Evolutionary conservation across 2,113 vertebrate species (phyloP).

Genomic region (Hassar affinis): DNA sequence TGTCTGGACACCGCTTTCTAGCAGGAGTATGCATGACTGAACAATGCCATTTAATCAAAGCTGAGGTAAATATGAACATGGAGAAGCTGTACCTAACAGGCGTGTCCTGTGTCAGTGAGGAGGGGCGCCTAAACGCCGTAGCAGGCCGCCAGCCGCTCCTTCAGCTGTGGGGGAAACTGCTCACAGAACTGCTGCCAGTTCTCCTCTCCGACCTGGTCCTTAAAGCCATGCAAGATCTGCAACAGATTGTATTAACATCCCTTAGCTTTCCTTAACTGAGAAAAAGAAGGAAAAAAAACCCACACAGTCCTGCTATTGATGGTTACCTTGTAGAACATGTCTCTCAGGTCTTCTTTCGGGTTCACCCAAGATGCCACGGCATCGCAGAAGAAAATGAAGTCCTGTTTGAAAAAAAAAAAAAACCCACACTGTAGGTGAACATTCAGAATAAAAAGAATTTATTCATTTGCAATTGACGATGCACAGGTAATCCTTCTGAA

Average conservation of each 20-base stretch:
- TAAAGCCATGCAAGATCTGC: constrained; percentile 92
- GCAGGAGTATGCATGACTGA: background rate
- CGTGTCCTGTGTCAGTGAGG: constrained; percentile 61
- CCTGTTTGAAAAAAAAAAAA: constrained; percentile 67
- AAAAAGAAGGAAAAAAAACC: background rate
- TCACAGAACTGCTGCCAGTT: constrained; percentile 95
- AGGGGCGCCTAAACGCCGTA: constrained; percentile 81
- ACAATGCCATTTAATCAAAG: too few relatives aligned
- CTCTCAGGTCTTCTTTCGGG: constrained; percentile 89
- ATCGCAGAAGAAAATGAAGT: constrained; percentile 95
- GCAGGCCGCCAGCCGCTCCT: constrained; percentile 88
- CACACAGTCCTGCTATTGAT: too few relatives aligned
- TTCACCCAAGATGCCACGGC: constrained; percentile 94
- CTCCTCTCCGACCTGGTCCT: constrained; percentile 90
- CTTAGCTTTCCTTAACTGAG: background rate
- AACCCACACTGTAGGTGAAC: background rate
- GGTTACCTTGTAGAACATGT: constrained; percentile 90
- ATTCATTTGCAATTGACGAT: background rate
- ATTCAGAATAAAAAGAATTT: background rate
- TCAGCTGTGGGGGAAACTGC: constrained; percentile 89
- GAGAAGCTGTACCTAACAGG: constrained; percentile 63
- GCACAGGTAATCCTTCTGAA: background rate
- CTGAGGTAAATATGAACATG: background rate
- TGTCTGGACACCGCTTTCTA: background rate
- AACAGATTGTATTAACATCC: background rate